These are phyloP conservation scores for Podarcis cretensis DNA, from an alignment of 2,113 vertebrate genomes.

Conservation along the genomic window DNA sequence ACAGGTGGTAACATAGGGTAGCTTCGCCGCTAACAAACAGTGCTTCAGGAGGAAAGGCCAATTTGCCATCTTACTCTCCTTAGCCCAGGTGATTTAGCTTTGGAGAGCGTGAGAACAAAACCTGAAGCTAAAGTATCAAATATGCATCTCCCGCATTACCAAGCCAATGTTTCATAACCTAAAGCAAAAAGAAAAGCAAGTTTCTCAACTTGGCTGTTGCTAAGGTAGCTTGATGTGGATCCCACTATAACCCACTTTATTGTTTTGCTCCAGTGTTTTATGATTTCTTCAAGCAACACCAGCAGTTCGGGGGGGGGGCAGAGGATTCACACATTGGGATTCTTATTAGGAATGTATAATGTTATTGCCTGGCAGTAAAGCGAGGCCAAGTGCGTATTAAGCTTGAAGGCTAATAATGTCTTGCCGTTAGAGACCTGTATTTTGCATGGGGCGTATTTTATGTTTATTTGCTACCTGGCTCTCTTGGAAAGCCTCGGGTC, in stretches of 20 bases:
- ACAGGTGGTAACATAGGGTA: neutral
- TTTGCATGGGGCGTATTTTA: slow-evolving; percentile 24
- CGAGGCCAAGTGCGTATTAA: slow-evolving; percentile 63
- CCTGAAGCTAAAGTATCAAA: neutral
- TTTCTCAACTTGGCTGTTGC: neutral
- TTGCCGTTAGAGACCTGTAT: slow-evolving; percentile 57
- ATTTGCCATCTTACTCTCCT: neutral
- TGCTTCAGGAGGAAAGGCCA: neutral
- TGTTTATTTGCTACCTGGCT: slow-evolving; percentile 56
- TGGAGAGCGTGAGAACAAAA: neutral
- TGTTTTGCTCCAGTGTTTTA: slow-evolving; percentile 50
- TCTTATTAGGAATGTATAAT: slow-evolving; percentile 49
- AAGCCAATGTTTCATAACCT: slow-evolving; percentile 2
- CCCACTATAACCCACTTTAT: slow-evolving; percentile 44
- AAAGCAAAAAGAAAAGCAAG: slow-evolving; percentile 7
- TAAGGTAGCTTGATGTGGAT: slow-evolving; percentile 35
- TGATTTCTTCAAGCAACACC: slow-evolving; percentile 41
- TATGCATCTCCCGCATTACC: neutral
- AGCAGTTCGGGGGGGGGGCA: slow-evolving; percentile 41
- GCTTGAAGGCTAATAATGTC: slow-evolving; percentile 67
- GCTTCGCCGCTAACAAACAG: neutral
- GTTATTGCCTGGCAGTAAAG: slow-evolving; percentile 57
- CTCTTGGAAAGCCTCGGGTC: slow-evolving; percentile 61
- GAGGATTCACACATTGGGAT: slow-evolving; percentile 38
- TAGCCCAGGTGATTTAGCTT: neutral